Evolutionary conservation across 1,140 invertebrate genomes (phyloP).

Genomic region (Diuraphis noxia): DNA sequence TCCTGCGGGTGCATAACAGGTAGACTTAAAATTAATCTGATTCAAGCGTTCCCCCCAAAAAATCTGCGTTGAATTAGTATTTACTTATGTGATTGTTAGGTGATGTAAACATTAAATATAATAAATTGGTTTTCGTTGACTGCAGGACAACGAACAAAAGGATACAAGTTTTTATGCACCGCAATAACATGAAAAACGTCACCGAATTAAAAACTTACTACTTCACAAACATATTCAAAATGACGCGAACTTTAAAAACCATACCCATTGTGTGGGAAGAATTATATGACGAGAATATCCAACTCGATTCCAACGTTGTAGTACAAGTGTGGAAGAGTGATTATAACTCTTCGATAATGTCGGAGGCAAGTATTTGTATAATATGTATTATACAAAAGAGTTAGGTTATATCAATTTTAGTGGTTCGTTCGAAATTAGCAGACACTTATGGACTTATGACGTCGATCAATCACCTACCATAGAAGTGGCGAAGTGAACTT

Average conservation of each 20-base stretch:
- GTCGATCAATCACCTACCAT: too few species aligned
- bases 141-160: conserved; percentile 74
- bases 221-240: conserved; percentile 68
- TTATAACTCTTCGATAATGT: background rate
- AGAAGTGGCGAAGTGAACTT: too few species aligned
- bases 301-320: conserved; percentile 68
- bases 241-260: conserved; percentile 61
- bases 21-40: background rate
- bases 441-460: too few species aligned
- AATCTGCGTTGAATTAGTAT: background rate
- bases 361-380: background rate
- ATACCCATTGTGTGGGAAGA: conserved; percentile 89
- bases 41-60: background rate
- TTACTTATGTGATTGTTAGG: background rate
- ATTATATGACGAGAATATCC: conserved; percentile 79
- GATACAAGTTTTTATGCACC: conserved; percentile 73
- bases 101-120: too few species aligned
- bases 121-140: background rate
- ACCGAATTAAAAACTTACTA: conserved; percentile 69
- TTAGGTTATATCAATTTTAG: background rate
- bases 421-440: background rate
- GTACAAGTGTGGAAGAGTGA: conserved; percentile 73
- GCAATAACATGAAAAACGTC: conserved; percentile 62
- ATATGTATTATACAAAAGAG: background rate
- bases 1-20: background rate